A percentile compares a stretch with the other conserved stretches of the same genome.
Evolutionary conservation across 2,797 vertebrate genomes (phyloP).

Genomic region (Sorex maritimensis): DNA sequence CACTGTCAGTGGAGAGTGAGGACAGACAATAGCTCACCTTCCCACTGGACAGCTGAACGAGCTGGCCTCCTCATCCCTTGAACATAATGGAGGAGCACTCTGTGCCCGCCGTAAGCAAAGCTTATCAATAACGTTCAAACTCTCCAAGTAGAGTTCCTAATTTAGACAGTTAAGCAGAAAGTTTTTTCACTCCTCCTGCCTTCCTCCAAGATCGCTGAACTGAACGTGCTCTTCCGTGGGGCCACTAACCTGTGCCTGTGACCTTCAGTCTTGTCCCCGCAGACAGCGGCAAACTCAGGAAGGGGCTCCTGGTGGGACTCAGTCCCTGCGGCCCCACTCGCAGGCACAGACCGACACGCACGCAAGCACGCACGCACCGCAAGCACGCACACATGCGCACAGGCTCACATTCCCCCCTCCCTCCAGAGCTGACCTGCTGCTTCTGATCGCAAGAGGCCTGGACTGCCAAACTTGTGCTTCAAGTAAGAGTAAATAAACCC

Average conservation of each 20-base stretch:
- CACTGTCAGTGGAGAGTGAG: neutral
- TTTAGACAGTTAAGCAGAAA: neutral
- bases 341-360: neutral
- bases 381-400: neutral
- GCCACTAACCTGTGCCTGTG: neutral
- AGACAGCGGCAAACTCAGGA: neutral
- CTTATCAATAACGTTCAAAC: constrained; percentile 12
- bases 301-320: neutral
- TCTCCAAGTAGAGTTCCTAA: constrained; percentile 42
- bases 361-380: neutral
- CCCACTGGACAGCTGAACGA: constrained; percentile 17
- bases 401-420: neutral
- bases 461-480: neutral
- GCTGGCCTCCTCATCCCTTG: neutral
- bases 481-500: neutral
- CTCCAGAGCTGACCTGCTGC: neutral
- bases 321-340: too few species aligned
- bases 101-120: neutral
- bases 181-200: neutral
- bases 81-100: neutral
- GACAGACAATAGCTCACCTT: neutral
- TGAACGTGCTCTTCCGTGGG: neutral
- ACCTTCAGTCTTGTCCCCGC: neutral
- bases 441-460: neutral
- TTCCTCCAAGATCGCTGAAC: constrained; percentile 9